Conservation (phyloP, 37 sponge, comb jelly and placozoan species). For the Beroe forskalii region DNA sequence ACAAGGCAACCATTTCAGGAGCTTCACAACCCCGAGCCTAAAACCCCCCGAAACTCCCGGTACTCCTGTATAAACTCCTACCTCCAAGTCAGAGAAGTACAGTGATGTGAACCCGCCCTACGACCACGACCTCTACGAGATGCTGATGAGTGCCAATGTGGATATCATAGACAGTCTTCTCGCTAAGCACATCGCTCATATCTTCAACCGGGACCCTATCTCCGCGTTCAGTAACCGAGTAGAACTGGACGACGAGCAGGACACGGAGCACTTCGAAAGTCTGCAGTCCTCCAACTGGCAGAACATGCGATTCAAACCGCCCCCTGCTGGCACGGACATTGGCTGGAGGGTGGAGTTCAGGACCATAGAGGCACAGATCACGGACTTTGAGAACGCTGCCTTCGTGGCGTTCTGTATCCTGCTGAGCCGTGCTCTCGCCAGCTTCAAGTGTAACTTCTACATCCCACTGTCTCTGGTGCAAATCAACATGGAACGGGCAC, state of each 20-base stretch:
- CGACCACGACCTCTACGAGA: conserved; percentile 72
- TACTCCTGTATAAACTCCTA: conserved; percentile 76
- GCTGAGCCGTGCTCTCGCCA: conserved; percentile 83
- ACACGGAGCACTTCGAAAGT: conserved; percentile 93
- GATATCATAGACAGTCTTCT: conserved; percentile 66
- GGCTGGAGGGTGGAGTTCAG: conserved; percentile 99
- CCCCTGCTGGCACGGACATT: conserved; percentile 87
- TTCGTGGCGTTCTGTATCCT: conserved; percentile 86
- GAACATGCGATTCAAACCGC: conserved; percentile 98
- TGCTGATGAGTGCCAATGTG: conserved; percentile 75
- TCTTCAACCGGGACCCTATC: conserved; percentile 90
- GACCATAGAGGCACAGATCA: conserved; percentile 90
- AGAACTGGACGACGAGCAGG: conserved; percentile 77
- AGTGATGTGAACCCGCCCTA: conserved; percentile 76
- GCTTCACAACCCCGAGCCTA: neutral
- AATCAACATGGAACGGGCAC: conserved; percentile 84
- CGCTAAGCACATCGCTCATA: conserved; percentile 89
- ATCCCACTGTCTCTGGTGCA: conserved; percentile 86
- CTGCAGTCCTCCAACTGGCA: conserved; percentile 99
- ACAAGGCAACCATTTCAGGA: too few species aligned
- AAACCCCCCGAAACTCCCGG: neutral
- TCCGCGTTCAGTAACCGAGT: conserved; percentile 82
- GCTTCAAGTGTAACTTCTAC: conserved; percentile 87
- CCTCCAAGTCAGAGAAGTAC: conserved; percentile 73
- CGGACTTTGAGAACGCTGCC: conserved; percentile 98